Conservation (phyloP, 2,888 invertebrate genomes). For the Idaea biselata region DNA sequence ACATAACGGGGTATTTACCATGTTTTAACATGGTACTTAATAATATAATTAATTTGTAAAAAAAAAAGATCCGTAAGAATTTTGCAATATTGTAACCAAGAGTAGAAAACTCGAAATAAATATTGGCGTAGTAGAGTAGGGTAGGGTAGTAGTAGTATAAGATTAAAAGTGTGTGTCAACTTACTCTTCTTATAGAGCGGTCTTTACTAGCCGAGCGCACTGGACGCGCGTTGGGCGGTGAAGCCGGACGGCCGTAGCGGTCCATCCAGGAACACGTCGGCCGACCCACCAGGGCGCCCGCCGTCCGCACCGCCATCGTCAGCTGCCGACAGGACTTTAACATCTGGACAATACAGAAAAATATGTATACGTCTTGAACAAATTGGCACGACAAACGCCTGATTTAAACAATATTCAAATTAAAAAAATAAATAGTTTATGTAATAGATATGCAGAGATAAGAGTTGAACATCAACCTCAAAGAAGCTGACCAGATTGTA, state of each 20-base stretch:
- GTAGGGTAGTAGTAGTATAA: too few relatives aligned
- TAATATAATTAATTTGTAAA: too few relatives aligned
- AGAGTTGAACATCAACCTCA: too few relatives aligned
- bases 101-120: too few relatives aligned
- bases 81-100: too few relatives aligned
- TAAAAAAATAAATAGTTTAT: too few relatives aligned
- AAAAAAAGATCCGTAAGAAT: too few relatives aligned
- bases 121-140: too few relatives aligned
- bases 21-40: too few relatives aligned
- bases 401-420: neutral
- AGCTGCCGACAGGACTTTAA: slow-evolving; percentile 92
- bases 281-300: slow-evolving; percentile 86
- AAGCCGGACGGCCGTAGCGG: slow-evolving; percentile 92
- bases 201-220: slow-evolving; percentile 81
- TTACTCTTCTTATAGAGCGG: slow-evolving; percentile 83
- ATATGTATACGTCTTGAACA: neutral
- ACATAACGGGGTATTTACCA: too few relatives aligned
- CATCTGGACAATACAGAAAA: slow-evolving; percentile 79
- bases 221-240: slow-evolving; percentile 82
- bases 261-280: slow-evolving; percentile 98
- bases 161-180: slow-evolving; percentile 30
- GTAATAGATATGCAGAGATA: too few relatives aligned
- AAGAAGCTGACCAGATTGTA: too few relatives aligned
- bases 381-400: neutral
- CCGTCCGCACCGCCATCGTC: slow-evolving; percentile 93